Base-by-base conservation (phyloP, 1,140 invertebrate species). In the Drosophila serrata region DNA sequence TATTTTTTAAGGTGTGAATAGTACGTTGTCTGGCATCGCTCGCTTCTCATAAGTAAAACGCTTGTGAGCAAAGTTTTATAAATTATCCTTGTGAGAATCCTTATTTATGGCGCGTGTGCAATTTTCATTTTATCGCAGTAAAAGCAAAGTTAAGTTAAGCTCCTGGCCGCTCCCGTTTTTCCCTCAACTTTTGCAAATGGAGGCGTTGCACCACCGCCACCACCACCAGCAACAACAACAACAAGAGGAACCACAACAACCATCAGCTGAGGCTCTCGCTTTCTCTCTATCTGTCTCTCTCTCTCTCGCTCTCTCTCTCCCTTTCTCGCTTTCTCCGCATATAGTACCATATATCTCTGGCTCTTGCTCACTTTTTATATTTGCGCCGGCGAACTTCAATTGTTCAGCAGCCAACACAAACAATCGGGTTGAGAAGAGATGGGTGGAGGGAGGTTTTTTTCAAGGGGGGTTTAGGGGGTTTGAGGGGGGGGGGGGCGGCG, bases 1-100 rank as follows among this genome's bases (percentile, higher is more conserved):
- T 7, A 31, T 53, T 48, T 53, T 53, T 35, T 53, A 35, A 72
- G 68, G 68, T 72, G 68, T 59, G 61, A 39, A 46, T 13, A 43
- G 59, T 64, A 45, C 15, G 64, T 55, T 75, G 85, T 81, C 85
- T 88, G 84, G 82, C 75, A 78, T 84, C 85, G 70, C 75, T 69
- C 74, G 78, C 79, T 88, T 86, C 82, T 91, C 88, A 84, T 85
- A 91, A 91, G 85, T 91, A 90, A 90, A 91, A 91, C 81, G 84
- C 78, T 81, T 85, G 74, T 79, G 85, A 88, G 84, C 80, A 91
- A 91, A 91, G 76, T 92, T 92, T 92, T 92, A 92, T 92, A 92
- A 92, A 92, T 92, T 92, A 92, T 92, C 87, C 84, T 92, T 92
- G 91, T 78, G 91, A 92, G 91, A 92, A 92, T 92, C 91, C 91